Evolutionary conservation across 2,797 vertebrate genomes (phyloP).

Genomic region (Sebastes nivosus): DNA sequence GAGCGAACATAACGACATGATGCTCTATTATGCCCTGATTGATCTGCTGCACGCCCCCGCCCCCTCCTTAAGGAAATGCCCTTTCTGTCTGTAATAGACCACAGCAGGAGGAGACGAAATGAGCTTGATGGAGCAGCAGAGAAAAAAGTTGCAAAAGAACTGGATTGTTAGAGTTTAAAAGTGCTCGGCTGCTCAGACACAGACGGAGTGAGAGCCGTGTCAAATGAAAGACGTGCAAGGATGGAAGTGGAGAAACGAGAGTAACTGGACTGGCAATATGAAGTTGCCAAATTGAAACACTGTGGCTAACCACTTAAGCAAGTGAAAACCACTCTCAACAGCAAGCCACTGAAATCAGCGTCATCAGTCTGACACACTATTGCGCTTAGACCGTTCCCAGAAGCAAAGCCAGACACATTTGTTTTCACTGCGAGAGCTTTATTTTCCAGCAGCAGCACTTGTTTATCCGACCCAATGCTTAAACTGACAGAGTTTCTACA

Average conservation of each 20-base stretch:
- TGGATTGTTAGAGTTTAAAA: background rate
- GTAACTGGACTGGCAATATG: slow-evolving; percentile 16
- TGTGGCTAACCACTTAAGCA: slow-evolving; percentile 51
- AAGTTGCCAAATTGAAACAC: slow-evolving; percentile 42
- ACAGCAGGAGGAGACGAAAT: slow-evolving; percentile 18
- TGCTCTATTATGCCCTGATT: slow-evolving; percentile 77
- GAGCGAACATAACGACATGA: slow-evolving; percentile 69
- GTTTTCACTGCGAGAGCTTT: background rate
- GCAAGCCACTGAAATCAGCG: slow-evolving; percentile 28
- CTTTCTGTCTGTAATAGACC: background rate
- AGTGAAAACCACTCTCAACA: slow-evolving; percentile 44
- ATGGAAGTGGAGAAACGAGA: slow-evolving; percentile 12
- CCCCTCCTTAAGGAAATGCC: slow-evolving; percentile 3
- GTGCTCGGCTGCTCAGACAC: background rate
- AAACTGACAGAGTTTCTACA: background rate
- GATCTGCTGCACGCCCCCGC: slow-evolving; percentile 55
- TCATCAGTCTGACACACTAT: background rate
- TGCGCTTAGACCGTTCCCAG: background rate
- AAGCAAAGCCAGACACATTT: background rate
- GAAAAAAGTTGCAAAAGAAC: background rate
- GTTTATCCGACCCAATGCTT: slow-evolving; percentile 24
- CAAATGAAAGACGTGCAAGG: background rate
- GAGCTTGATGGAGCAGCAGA: background rate
- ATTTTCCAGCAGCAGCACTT: slow-evolving; percentile 4
- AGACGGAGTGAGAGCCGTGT: background rate